Conservation (phyloP, 2,888 invertebrate genomes). For the Epinotia nisella region DNA sequence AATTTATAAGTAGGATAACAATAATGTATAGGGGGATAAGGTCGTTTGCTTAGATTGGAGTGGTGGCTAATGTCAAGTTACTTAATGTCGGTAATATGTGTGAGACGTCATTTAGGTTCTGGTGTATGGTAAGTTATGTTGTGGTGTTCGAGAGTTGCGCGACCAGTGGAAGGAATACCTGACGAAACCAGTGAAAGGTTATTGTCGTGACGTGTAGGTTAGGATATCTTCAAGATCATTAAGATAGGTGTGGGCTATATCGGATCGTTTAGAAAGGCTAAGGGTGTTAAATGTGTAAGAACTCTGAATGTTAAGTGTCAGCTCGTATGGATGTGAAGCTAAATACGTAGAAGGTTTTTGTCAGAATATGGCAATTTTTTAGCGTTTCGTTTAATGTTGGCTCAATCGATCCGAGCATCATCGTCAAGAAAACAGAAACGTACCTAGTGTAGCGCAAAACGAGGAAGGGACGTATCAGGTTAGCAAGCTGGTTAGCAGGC, state of each 20-base stretch:
- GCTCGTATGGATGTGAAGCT: slow-evolving; percentile 74
- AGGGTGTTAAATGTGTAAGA: slow-evolving; percentile 76
- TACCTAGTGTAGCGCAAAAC: slow-evolving; percentile 60
- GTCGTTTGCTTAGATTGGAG: slow-evolving; percentile 72
- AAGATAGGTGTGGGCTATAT: slow-evolving; percentile 81
- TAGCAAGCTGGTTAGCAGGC: slow-evolving; percentile 60
- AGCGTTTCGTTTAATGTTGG: slow-evolving; percentile 74
- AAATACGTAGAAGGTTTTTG: slow-evolving; percentile 75
- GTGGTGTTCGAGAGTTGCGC: slow-evolving; percentile 68
- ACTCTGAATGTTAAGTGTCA: slow-evolving; percentile 76
- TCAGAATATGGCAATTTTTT: slow-evolving; percentile 72
- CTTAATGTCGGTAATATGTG: slow-evolving; percentile 73
- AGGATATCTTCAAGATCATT: slow-evolving; percentile 71
- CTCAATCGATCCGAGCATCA: slow-evolving; percentile 71
- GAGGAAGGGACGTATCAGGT: slow-evolving; percentile 56
- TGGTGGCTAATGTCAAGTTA: slow-evolving; percentile 78
- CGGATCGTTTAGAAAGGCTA: slow-evolving; percentile 75
- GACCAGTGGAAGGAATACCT: slow-evolving; percentile 66
- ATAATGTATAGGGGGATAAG: slow-evolving; percentile 75
- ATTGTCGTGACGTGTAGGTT: slow-evolving; percentile 68
- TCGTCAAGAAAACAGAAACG: slow-evolving; percentile 52
- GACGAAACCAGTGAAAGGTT: slow-evolving; percentile 60
- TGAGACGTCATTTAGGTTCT: slow-evolving; percentile 61
- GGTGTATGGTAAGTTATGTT: slow-evolving; percentile 58
- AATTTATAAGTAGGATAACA: slow-evolving; percentile 72